Evolutionary conservation across 2,888 invertebrate genomes (phyloP), one percentile per base, ranked within the genome.

Genomic region (Leptopilina drosophilae): DNA sequence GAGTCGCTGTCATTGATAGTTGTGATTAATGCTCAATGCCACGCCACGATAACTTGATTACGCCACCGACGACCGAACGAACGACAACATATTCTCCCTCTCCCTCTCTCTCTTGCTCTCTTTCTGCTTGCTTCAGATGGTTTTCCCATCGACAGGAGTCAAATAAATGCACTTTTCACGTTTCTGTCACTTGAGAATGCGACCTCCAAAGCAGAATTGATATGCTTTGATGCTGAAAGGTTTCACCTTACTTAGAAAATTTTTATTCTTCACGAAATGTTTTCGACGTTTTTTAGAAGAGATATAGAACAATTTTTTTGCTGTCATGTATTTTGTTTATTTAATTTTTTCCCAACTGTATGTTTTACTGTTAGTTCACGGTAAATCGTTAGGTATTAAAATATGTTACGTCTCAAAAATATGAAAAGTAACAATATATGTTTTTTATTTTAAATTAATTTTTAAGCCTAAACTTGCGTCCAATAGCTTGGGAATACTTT

Each of bases 1-100:
- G 67, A 26, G 33, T 4, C 11, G 83, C 88, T 90, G 89, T 90
- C 90, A 88, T 90, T 89, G 90, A 89, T 90, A 90, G 89, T 90
- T 89, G 87, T 90, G 90, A 90, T 90, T 90, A 90, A 90, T 90
- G 89, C 80, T 85, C 85, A 84, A 86, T 87, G 85, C 83, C 83
- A 86, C 83, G 82, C 81, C 82, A 79, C 85, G 87, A 88, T 90
- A 89, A 89, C 88, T 89, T 87, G 88, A 89, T 90, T 89, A 90
- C 88, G 87, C 87, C 86, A 85, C 84, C 83, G 82, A 81, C 49
- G 49, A 11, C 81, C 33, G 33, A 33, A 33, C 33, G 33, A 81
- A 79, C 82, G 82, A 84, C 73, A 73, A 73, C 40, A 33, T 73
- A 56, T 56, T 56, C 73, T 33, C 14, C 56, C 33, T 9, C 49